phyloP scores from a whole-genome alignment of 2,797 vertebrate genomes.

The Rhadinocentrus ornatus region DNA sequence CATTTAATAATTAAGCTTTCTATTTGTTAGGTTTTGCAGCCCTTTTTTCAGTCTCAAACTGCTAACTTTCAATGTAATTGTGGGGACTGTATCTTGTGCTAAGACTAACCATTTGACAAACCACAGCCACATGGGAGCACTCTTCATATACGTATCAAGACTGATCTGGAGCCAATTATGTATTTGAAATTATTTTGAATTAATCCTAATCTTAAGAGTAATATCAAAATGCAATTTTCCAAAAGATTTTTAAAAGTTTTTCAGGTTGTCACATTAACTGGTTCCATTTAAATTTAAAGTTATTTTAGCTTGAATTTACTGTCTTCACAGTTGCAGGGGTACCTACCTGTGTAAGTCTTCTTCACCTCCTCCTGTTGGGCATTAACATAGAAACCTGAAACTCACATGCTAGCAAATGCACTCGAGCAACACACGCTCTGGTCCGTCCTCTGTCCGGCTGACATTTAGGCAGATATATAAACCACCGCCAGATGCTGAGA shows the following conservation, averaged over 20 bases:
- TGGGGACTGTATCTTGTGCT: neutral
- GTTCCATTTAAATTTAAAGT: too few species aligned
- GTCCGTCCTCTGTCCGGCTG: constrained; percentile 52
- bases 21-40: neutral
- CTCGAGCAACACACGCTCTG: neutral
- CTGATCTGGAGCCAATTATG: neutral
- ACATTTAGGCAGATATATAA: constrained; percentile 82
- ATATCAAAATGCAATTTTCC: neutral
- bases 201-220: neutral
- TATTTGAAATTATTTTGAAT: neutral
- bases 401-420: constrained; percentile 18
- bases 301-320: neutral
- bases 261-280: neutral
- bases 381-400: constrained; percentile 68
- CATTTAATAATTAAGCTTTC: neutral
- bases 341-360: constrained; percentile 24
- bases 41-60: neutral
- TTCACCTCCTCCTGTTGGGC: constrained; percentile 14
- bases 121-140: neutral
- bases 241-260: neutral
- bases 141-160: neutral
- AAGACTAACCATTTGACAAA: neutral
- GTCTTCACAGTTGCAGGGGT: constrained; percentile 21
- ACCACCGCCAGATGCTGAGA: constrained; percentile 32
- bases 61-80: too few species aligned